Base-by-base conservation (phyloP, 1,140 invertebrate species). In the Drosophila carrolli region DNA sequence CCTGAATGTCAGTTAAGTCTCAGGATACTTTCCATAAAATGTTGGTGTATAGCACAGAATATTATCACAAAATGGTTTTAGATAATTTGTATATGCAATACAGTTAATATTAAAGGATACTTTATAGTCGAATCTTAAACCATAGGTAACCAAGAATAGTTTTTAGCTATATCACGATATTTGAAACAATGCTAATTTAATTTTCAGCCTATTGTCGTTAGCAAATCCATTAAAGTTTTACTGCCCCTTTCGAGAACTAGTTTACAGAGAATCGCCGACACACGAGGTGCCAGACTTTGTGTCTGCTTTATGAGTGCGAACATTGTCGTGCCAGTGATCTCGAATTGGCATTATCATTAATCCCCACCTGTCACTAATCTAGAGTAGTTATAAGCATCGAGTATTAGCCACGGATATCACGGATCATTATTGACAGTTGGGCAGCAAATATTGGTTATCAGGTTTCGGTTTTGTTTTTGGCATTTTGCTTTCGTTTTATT, bases 401-500 rank as follows among this genome's bases (percentile, higher is more conserved):
- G 10, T 43, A 43, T 67, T 67, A 66, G 19, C 46, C 27, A 40
- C 32, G 27, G 44, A 41, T 38, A 40, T 16, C 32, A 23, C 23
- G 23, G 16, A 50, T 50, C 11, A 13, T n/a, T 19, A 9, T 27
- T 63, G 48, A 16, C 50, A 56, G 41, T 32, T 51, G 19, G n/a
- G 16, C 38, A 23, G 14, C 40, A n/a, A 38, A 57, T 41, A 32
- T 35, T 62, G 14, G n/a, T 41, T 70, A 71, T 66, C 62, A 35
- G 13, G 46, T 67, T 63, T 19, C 13, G 35, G 32, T 27, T 54
- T 62, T 41, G 43, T 55, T 44, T 72, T 66, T 88, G 57, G 78
- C 78, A 82, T 82, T 82, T 85, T 66, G 83, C 78, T 86, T 81
- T 85, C 77, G 67, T 74, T 80, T 78, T 60, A 68, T 65, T 58